phyloP scores from a whole-genome alignment of 2,888 invertebrate species.

The Cephus pygmeus region DNA sequence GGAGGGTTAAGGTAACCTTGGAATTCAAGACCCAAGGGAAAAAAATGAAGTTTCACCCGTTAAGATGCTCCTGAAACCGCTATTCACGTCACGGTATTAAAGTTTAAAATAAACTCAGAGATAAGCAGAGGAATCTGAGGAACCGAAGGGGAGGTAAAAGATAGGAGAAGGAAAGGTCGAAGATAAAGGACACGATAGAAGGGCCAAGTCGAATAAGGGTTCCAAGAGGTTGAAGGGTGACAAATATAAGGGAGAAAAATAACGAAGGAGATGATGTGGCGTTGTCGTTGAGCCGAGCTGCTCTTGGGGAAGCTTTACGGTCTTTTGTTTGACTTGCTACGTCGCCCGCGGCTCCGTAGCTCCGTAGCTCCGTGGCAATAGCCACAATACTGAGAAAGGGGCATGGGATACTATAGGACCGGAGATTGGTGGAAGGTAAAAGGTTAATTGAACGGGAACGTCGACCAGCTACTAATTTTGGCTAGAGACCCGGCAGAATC shows the following conservation, averaged over 20 bases:
- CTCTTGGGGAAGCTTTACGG: constrained; percentile 36
- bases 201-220: constrained; percentile 2
- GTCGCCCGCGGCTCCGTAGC: constrained; percentile 36
- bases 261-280: constrained; percentile 32
- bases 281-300: constrained; percentile 37
- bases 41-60: constrained; percentile 26
- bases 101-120: constrained; percentile 27
- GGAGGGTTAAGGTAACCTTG: not conserved
- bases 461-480: not conserved
- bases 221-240: constrained; percentile 26
- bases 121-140: constrained; percentile 19
- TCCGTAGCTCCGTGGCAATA: constrained; percentile 43
- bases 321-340: constrained; percentile 59
- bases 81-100: constrained; percentile 6
- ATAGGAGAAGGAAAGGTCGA: constrained; percentile 5
- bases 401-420: constrained; percentile 30
- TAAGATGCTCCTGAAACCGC: constrained; percentile 22
- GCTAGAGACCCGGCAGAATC: constrained; percentile 6
- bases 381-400: constrained; percentile 40
- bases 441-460: constrained; percentile 46
- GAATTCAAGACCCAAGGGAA: not conserved
- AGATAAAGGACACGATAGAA: constrained; percentile 31
- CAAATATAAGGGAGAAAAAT: constrained; percentile 33
- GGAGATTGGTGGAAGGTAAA: constrained; percentile 30
- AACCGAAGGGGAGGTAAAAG: not conserved